Evolutionary conservation across 2,888 invertebrate species (phyloP).

Genomic region (Colletes collaris): DNA sequence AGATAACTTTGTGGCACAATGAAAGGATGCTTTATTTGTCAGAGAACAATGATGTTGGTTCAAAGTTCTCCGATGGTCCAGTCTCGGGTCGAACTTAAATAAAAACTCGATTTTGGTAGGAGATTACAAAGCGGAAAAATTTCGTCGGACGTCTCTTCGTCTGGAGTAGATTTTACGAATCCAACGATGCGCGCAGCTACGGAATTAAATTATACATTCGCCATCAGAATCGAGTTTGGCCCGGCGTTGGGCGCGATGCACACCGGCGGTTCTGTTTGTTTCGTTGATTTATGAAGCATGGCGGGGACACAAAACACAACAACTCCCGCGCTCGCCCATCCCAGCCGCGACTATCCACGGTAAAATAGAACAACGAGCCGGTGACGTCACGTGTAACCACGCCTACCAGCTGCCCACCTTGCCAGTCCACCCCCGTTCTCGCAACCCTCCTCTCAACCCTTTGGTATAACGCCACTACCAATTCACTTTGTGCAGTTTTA

Average conservation of each 20-base stretch:
- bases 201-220: constrained; percentile 76
- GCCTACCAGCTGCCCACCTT: constrained; percentile 65
- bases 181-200: constrained; percentile 40
- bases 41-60: no score
- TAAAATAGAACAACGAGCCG: constrained; percentile 78
- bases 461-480: constrained; percentile 67
- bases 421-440: constrained; percentile 18
- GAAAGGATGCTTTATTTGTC: no score
- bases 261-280: constrained; percentile 80
- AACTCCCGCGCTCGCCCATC: constrained; percentile 61
- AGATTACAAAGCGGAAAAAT: background rate
- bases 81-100: no score
- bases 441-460: constrained; percentile 23
- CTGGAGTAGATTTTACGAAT: constrained; percentile 47
- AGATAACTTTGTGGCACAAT: no score
- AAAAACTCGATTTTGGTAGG: no score
- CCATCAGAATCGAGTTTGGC: constrained; percentile 74
- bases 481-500: constrained; percentile 80
- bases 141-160: constrained; percentile 23
- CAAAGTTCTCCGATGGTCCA: no score
- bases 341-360: constrained; percentile 61
- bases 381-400: constrained; percentile 80
- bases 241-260: constrained; percentile 69
- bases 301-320: constrained; percentile 80
- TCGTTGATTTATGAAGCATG: constrained; percentile 82